Evolutionary conservation across 2,113 vertebrate species (phyloP).

Genomic region (Stercorarius parasiticus): DNA sequence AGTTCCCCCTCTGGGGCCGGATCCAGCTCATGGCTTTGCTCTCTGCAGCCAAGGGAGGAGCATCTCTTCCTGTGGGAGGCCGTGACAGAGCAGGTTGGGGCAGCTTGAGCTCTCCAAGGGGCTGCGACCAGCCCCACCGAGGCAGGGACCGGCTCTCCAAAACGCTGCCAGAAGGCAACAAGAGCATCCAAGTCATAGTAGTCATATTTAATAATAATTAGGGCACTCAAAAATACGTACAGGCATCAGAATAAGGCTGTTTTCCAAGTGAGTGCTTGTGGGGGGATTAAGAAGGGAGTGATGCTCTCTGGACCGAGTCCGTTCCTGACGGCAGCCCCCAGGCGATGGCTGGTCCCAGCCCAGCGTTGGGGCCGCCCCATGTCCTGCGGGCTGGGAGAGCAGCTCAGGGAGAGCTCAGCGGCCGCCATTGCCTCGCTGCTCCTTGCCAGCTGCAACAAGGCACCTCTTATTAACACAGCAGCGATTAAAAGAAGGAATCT

Average conservation of each 20-base stretch:
- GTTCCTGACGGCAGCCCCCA: rapidly evolving
- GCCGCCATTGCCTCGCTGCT: rapidly evolving
- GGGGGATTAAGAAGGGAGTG: neutral
- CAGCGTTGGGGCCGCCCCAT: neutral
- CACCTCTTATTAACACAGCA: neutral
- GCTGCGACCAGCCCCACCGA: neutral
- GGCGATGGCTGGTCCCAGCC: neutral
- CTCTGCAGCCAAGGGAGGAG: neutral
- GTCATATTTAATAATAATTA: neutral
- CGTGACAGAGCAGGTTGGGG: neutral
- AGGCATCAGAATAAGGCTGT: neutral
- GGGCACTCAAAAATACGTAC: rapidly evolving
- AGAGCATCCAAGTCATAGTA: neutral
- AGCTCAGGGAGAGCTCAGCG: neutral
- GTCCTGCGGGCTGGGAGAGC: neutral
- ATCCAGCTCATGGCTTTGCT: neutral
- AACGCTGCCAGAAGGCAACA: neutral
- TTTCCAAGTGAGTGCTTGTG: neutral
- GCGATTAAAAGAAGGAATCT: neutral
- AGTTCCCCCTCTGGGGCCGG: neutral
- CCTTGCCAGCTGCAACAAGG: neutral
- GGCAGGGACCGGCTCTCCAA: neutral
- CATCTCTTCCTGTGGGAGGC: neutral
- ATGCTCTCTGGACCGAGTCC: neutral
- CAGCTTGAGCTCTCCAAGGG: neutral